A percentile compares a stretch with the other conserved stretches of the same genome.
Evolutionary conservation across 2,888 invertebrate genomes (phyloP).

Genomic region (Agonopterix arenella): DNA sequence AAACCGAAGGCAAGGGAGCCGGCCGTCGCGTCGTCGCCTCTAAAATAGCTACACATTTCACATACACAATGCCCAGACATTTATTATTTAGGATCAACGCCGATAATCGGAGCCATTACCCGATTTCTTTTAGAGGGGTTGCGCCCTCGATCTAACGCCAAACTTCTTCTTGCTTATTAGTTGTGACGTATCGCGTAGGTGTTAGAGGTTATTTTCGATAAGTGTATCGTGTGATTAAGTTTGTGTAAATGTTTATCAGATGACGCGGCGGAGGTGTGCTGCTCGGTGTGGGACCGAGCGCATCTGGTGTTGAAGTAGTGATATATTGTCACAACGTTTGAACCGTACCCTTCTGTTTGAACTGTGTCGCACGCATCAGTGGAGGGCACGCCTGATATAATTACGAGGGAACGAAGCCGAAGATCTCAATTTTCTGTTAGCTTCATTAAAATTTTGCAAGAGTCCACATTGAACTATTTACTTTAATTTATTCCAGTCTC

Average conservation of each 20-base stretch:
- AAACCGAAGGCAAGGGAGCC: conserved; percentile 17
- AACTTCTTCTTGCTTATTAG: conserved; percentile 6
- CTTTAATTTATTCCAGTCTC: too few species aligned
- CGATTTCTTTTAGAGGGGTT: conserved; percentile 40
- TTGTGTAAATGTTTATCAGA: conserved; percentile 3
- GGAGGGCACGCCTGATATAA: background rate
- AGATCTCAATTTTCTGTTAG: too few species aligned
- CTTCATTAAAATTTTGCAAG: too few species aligned
- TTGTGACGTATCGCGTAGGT: too few species aligned
- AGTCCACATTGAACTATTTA: too few species aligned
- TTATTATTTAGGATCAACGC: conserved; percentile 55
- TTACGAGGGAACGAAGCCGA: too few species aligned
- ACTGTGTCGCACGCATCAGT: background rate
- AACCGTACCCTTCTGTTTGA: background rate
- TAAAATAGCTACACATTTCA: conserved; percentile 20
- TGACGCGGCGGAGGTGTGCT: conserved; percentile 1
- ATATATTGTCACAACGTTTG: too few species aligned
- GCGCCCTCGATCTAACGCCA: conserved; percentile 19
- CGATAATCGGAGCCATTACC: conserved; percentile 51
- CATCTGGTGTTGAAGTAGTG: background rate
- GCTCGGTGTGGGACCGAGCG: background rate
- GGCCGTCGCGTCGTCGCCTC: conserved; percentile 17
- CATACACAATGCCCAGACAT: conserved; percentile 33
- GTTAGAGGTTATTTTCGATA: too few species aligned
- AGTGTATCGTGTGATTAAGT: conserved; percentile 14